phyloP scores from a whole-genome alignment of 2,113 vertebrate genomes.

The Rafetus swinhoei region DNA sequence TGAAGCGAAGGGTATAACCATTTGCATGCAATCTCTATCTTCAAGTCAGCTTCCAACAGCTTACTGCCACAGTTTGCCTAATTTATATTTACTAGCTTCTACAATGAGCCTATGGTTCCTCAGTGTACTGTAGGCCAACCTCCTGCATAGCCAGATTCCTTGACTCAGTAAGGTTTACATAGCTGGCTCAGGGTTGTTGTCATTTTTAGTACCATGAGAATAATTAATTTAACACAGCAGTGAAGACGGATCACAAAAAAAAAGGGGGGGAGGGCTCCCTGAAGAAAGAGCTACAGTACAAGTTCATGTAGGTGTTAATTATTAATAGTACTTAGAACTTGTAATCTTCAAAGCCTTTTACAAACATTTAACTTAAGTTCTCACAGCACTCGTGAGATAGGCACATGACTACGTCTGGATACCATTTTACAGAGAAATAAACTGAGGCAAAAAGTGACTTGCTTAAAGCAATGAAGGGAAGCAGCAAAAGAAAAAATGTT shows the following conservation, averaged over 20 bases:
- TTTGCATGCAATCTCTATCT: not conserved
- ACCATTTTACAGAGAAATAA: not conserved
- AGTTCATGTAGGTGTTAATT: conserved; percentile 40
- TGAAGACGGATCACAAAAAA: rapidly evolving
- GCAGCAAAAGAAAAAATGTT: not conserved
- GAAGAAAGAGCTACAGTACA: conserved; percentile 27
- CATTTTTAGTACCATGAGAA: not conserved
- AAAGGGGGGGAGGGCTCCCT: rapidly evolving
- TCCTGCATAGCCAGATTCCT: not conserved
- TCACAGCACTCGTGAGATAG: not conserved
- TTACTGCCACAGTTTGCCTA: rapidly evolving
- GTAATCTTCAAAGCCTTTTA: conserved; percentile 25
- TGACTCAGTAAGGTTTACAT: not conserved
- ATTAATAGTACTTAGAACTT: conserved; percentile 38
- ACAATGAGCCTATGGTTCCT: rapidly evolving
- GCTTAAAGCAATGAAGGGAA: not conserved
- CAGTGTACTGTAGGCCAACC: not conserved
- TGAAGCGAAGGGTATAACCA: not conserved
- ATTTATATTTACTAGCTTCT: not conserved
- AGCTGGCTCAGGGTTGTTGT: not conserved
- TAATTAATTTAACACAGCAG: not conserved
- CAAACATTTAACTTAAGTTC: conserved; percentile 65
- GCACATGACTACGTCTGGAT: not conserved
- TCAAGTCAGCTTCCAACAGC: not conserved
- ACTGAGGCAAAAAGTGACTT: not conserved